Percentiles rank a stretch among this genome's conserved stretches.
phyloP scores from a whole-genome alignment of 2,113 vertebrate genomes.

The Ornithorhynchus anatinus region DNA sequence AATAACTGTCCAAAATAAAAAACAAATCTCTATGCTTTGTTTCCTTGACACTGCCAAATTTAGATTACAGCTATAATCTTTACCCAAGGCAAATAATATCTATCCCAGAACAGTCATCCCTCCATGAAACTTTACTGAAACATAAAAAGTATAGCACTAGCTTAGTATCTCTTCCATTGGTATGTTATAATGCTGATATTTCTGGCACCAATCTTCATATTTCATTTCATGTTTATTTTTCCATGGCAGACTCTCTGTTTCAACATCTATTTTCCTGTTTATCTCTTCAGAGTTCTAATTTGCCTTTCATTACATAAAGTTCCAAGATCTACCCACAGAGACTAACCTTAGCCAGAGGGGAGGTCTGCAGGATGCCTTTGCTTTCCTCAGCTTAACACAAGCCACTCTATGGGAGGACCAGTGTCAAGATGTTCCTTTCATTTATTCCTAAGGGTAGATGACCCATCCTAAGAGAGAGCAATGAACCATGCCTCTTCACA shows the following conservation, averaged over 20 bases:
- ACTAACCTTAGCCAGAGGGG: conserved; percentile 19
- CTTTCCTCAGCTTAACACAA: conserved; percentile 42
- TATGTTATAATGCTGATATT: conserved; percentile 28
- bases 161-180: conserved; percentile 2
- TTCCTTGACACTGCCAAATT: conserved; percentile 40
- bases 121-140: conserved; percentile 53
- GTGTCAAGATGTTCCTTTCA: background rate
- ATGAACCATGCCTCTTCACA: conserved; percentile 10
- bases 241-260: conserved; percentile 21
- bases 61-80: conserved; percentile 45
- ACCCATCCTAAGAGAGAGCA: conserved; percentile 12
- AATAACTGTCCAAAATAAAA: conserved; percentile 63
- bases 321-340: conserved; percentile 1
- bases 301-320: conserved; percentile 29
- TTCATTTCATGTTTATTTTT: conserved; percentile 57
- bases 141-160: conserved; percentile 57
- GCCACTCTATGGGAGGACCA: background rate
- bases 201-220: conserved; percentile 39
- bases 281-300: conserved; percentile 14
- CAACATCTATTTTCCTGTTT: conserved; percentile 12
- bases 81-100: conserved; percentile 48
- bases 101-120: conserved; percentile 44
- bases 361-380: background rate
- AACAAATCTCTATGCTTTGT: conserved; percentile 56
- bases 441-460: conserved; percentile 13